Evolutionary conservation across 2,113 vertebrate species (phyloP), one percentile per base, ranked within the genome.

Genomic region (Micromys minutus): DNA sequence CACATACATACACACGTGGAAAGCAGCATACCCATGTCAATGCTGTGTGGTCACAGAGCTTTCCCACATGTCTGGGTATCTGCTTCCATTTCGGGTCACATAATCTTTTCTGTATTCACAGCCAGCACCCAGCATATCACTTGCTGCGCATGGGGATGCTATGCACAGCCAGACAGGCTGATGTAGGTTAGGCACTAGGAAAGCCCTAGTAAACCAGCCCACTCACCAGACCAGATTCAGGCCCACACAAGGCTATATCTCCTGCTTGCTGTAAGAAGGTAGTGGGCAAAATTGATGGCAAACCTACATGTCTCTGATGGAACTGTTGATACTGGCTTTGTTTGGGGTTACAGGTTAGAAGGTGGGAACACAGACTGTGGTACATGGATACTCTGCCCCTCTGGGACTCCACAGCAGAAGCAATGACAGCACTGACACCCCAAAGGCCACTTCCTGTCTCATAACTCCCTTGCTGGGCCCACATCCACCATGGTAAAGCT

Each of bases 251-350:
- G 87, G 57, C 24, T 11, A 13, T 2, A 47, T 3, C 2, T 2
- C 55, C 29, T 7, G 59, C 50, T 12, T 26, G 45, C 61, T 12
- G 11, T 0, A 26, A 21, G 34, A 9, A 1, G 10, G 22, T 0
- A 1, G 36, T 0, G 5, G 83, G 52, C 34, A 0, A 7, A 5
- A 8, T 0, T 4, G 42, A 50, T 21, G 0, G 0, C 17, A n/a
- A 77, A 71, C 34, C 24, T 7, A 0, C 0, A 22, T 12, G 34
- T 3, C 0, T 11, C 29, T 1, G 10, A 47, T 0, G 16, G 74
- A 0, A 42, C 29, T 22, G 13, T 0, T 1, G 74, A n/a, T 24
- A 9, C 0, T 2, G 72, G 79, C 79, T 31, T 31, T 1, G 4
- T n/a, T n/a, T n/a, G n/a, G n/a, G 85, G 61, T 13, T 2, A 11